Conservation (phyloP, 2,888 invertebrate species). For the Eupithecia pulchellata region DNA sequence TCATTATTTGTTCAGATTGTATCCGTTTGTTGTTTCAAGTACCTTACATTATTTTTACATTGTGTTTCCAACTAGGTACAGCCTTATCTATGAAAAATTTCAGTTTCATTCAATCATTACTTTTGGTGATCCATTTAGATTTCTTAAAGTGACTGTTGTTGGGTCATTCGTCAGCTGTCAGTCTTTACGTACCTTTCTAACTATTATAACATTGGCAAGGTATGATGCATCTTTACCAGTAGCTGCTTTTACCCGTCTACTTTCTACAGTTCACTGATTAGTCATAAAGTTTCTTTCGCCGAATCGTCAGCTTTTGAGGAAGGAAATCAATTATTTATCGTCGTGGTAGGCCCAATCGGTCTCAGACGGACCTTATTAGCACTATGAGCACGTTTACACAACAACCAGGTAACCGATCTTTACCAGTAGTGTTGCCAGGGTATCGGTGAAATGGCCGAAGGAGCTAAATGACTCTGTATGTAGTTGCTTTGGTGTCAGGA, state of each 20-base stretch:
- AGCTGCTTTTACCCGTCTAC: background rate
- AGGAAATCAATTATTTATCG: conserved; percentile 26
- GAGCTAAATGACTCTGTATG: too few relatives aligned
- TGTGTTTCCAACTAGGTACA: too few relatives aligned
- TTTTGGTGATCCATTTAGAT: too few relatives aligned
- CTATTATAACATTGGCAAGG: background rate
- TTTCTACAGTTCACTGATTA: conserved; percentile 22
- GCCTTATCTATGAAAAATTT: too few relatives aligned
- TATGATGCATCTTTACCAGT: background rate
- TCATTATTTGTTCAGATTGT: too few relatives aligned
- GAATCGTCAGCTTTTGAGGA: conserved; percentile 28
- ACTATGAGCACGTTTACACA: conserved; percentile 14
- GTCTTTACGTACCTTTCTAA: background rate
- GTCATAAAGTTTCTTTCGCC: conserved; percentile 30
- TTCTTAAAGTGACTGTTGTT: too few relatives aligned
- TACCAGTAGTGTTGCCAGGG: too few relatives aligned
- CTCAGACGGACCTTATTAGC: conserved; percentile 22
- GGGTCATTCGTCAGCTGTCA: background rate
- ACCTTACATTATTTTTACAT: too few relatives aligned
- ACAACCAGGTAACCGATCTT: background rate
- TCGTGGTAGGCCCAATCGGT: conserved; percentile 11
- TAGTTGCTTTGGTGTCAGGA: too few relatives aligned
- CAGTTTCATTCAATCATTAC: background rate
- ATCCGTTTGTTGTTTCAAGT: too few relatives aligned
- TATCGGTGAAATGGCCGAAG: too few relatives aligned